Percentiles rank a stretch among this genome's conserved stretches.
phyloP scores from a whole-genome alignment of 2,797 vertebrate species.

The Parotocinclus haroldoi region DNA sequence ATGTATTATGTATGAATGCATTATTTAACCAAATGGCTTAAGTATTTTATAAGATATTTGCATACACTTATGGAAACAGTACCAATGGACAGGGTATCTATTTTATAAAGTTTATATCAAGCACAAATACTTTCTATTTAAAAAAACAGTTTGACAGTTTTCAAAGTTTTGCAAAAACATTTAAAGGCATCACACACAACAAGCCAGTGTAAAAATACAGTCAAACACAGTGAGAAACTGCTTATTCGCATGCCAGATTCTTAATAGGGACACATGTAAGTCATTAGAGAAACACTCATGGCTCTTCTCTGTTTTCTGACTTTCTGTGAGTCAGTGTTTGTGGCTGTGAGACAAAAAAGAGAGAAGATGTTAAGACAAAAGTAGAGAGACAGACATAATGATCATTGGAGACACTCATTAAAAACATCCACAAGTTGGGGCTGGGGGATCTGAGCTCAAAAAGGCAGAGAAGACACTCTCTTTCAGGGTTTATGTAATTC shows the following conservation, averaged over 20 bases:
- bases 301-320: conserved; percentile 48
- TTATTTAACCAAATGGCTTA: too few species aligned
- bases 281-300: conserved; percentile 72
- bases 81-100: too few species aligned
- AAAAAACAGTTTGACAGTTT: too few species aligned
- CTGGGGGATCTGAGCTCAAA: conserved; percentile 6
- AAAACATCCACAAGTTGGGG: conserved; percentile 25
- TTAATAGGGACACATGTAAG: conserved; percentile 76
- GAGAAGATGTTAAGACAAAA: conserved; percentile 2
- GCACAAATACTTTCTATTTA: too few species aligned
- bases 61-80: too few species aligned
- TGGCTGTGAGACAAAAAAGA: background rate
- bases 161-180: too few species aligned
- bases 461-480: background rate
- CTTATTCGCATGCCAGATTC: conserved; percentile 63
- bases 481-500: conserved; percentile 23
- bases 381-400: conserved; percentile 20
- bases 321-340: conserved; percentile 8
- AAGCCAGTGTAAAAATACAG: background rate
- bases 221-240: background rate
- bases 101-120: too few species aligned
- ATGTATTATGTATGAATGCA: too few species aligned
- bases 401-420: conserved; percentile 23
- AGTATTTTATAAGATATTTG: too few species aligned
- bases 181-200: background rate